Conservation (phyloP, 2,113 vertebrate genomes). For the Phodopus roborovskii region DNA sequence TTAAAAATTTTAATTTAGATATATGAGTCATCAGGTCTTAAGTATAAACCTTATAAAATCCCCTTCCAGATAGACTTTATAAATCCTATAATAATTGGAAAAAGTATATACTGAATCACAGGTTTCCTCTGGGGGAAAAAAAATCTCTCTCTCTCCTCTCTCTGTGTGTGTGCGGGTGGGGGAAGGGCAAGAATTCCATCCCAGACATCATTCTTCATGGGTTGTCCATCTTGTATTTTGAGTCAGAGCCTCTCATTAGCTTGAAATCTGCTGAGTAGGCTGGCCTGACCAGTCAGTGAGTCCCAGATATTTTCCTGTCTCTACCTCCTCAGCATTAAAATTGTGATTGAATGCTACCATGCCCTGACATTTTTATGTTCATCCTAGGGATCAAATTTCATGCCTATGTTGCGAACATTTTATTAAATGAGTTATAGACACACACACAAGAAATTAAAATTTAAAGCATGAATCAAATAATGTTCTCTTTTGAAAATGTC, state of each 20-base stretch:
- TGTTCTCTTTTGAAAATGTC: not conserved
- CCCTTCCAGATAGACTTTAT: not conserved
- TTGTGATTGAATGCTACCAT: not conserved
- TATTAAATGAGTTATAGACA: not conserved
- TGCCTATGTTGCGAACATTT: not conserved
- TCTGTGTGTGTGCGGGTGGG: not conserved
- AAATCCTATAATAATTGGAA: not conserved
- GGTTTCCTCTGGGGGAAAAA: slow-evolving; percentile 22
- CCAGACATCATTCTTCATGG: not conserved
- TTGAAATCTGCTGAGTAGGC: not conserved
- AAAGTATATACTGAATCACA: not conserved
- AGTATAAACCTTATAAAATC: slow-evolving; percentile 5
- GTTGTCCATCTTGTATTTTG: not conserved
- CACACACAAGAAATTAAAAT: not conserved
- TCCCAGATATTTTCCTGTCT: no score
- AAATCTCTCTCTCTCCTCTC: not conserved
- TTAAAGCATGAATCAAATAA: not conserved
- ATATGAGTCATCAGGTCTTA: not conserved
- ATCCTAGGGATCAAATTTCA: no score
- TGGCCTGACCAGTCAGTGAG: not conserved
- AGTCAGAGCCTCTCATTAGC: not conserved
- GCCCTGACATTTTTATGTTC: no score
- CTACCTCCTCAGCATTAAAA: no score
- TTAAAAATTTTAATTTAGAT: slow-evolving; percentile 33
- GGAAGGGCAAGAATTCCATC: not conserved